Conservation (phyloP, 2,888 invertebrate species). For the Ophion ventricosus region DNA sequence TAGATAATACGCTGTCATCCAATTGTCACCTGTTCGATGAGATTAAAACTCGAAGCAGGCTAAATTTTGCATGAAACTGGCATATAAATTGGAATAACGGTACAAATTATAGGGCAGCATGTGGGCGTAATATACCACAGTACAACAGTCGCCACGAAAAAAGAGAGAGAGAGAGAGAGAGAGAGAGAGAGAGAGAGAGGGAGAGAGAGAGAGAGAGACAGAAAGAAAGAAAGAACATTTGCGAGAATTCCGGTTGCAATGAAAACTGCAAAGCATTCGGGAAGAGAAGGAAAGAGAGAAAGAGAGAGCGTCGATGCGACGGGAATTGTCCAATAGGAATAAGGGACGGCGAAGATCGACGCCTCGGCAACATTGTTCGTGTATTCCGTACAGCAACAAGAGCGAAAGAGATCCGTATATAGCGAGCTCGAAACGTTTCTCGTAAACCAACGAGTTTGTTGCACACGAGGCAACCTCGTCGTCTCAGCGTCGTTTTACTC, state of each 20-base stretch:
- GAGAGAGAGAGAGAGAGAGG: not conserved
- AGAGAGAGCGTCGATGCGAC: constrained; percentile 55
- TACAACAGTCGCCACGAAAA: constrained; percentile 1
- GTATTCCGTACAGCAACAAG: constrained; percentile 37
- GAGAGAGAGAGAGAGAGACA: not conserved
- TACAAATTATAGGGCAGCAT: constrained; percentile 44
- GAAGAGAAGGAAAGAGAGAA: constrained; percentile 35
- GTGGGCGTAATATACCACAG: constrained; percentile 19
- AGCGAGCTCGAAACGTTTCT: constrained; percentile 54
- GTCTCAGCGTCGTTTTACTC: constrained; percentile 62
- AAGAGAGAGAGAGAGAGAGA: not conserved
- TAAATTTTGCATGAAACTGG: constrained; percentile 13
- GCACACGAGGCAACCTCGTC: constrained; percentile 53
- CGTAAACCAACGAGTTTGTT: constrained; percentile 70
- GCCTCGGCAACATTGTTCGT: constrained; percentile 64
- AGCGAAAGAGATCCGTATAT: constrained; percentile 37
- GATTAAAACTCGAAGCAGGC: not conserved
- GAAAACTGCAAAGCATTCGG: constrained; percentile 47
- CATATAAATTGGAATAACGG: constrained; percentile 49
- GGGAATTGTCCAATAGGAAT: constrained; percentile 54
- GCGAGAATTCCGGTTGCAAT: constrained; percentile 58
- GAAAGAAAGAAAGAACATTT: not conserved
- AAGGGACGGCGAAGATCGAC: constrained; percentile 51
- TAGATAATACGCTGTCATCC: not conserved
- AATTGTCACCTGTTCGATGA: not conserved